phyloP scores from a whole-genome alignment of 2,113 vertebrate genomes.

The Syngnathus floridae region DNA sequence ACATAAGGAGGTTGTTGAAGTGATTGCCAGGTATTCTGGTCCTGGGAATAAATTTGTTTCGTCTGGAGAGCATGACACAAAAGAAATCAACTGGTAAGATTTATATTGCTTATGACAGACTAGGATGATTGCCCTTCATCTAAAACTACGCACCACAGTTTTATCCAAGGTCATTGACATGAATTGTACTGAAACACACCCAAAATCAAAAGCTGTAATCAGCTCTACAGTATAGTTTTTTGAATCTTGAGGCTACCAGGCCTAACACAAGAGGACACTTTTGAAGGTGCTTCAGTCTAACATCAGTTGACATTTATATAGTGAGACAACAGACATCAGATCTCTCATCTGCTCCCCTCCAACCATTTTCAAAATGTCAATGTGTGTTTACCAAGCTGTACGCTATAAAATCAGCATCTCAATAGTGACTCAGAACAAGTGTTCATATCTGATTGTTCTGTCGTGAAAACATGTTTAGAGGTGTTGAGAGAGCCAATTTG shows the following conservation, averaged over 20 bases:
- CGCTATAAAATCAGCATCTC: not conserved
- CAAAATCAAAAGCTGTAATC: slow-evolving; percentile 1
- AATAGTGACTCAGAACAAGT: not conserved
- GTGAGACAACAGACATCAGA: slow-evolving; percentile 1
- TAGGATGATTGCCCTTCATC: slow-evolving; percentile 8
- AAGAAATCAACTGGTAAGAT: slow-evolving; percentile 8
- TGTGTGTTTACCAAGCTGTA: not conserved
- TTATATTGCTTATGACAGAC: slow-evolving; percentile 26
- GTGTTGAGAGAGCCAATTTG: slow-evolving; percentile 17
- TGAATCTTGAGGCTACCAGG: not conserved
- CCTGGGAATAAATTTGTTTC: slow-evolving; percentile 13
- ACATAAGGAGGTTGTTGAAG: slow-evolving; percentile 34
- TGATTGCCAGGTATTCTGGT: slow-evolving; percentile 37
- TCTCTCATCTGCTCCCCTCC: not conserved
- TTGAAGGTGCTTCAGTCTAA: not conserved
- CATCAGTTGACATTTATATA: not conserved
- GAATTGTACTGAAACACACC: not conserved
- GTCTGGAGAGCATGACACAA: slow-evolving; percentile 7
- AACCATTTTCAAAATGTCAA: not conserved
- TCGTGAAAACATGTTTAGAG: slow-evolving; percentile 4
- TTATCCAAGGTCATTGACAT: not conserved
- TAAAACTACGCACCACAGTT: not conserved
- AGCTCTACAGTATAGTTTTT: slow-evolving; percentile 4
- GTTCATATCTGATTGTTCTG: not conserved
- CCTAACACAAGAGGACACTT: not conserved